phyloP scores from a whole-genome alignment of 2,113 vertebrate species.

The Deroptyus accipitrinus region DNA sequence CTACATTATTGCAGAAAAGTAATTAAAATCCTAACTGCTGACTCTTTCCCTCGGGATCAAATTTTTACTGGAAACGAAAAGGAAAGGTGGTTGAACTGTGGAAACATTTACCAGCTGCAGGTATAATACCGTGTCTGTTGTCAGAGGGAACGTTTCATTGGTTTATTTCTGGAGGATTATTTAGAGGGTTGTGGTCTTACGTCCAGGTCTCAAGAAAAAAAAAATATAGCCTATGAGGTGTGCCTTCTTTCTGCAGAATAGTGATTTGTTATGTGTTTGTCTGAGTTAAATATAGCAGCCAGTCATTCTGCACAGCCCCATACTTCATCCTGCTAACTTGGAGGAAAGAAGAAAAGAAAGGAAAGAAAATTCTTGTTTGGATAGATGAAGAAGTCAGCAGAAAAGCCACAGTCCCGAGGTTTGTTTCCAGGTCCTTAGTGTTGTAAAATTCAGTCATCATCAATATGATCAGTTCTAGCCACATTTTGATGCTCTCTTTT shows the following conservation, averaged over 20 bases:
- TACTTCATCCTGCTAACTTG: slow-evolving; percentile 59
- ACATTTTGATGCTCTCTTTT: neutral
- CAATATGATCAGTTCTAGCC: neutral
- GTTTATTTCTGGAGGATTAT: slow-evolving; percentile 86
- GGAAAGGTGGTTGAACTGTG: slow-evolving; percentile 80
- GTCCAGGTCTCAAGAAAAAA: slow-evolving; percentile 70
- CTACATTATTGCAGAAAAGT: slow-evolving; percentile 72
- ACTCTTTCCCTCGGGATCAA: slow-evolving; percentile 72
- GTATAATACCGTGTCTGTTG: slow-evolving; percentile 82
- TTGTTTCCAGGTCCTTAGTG: slow-evolving; percentile 17
- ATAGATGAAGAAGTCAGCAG: slow-evolving; percentile 60
- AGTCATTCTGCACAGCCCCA: slow-evolving; percentile 47
- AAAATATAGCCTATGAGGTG: slow-evolving; percentile 68
- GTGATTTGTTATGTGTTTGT: slow-evolving; percentile 84
- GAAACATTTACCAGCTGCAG: slow-evolving; percentile 84
- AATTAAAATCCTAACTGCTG: slow-evolving; percentile 80
- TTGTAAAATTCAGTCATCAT: slow-evolving; percentile 24
- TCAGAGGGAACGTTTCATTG: slow-evolving; percentile 79
- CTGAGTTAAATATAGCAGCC: slow-evolving; percentile 81
- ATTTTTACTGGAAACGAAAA: slow-evolving; percentile 82
- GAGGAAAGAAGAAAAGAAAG: neutral
- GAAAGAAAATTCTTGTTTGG: slow-evolving; percentile 55
- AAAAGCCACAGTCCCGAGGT: slow-evolving; percentile 24
- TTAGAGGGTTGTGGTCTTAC: slow-evolving; percentile 84
- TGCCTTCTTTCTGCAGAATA: slow-evolving; percentile 73